Base-by-base conservation (phyloP, 2,113 vertebrate genomes). In the Campylomormyrus tamandua region DNA sequence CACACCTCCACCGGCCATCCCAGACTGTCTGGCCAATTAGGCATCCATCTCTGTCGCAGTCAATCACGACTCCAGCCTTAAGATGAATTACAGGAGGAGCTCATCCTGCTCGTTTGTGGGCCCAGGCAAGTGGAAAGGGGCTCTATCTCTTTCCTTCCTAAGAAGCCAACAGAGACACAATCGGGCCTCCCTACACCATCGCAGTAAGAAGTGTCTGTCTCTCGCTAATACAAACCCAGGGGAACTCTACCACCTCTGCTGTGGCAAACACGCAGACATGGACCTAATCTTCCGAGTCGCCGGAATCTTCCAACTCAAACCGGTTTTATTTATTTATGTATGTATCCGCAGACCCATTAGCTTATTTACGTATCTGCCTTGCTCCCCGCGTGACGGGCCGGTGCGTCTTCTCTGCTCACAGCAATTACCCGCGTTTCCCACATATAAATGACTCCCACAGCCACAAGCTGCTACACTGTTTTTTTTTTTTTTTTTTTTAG, bases 41-140 rank as follows among this genome's bases (percentile, higher is more conserved):
- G 93, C 95, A 95, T 96, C 95, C 94, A 91, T 96, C 96, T 96
- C 95, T 93, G 93, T 96, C 96, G 95, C 93, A 92, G 90, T 92
- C 93, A 92, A 95, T 95, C 94, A 93, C 91, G 93, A 92, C 90
- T 31, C 9, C 17, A 66, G 87, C 21, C 91, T 93, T 90, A 93
- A 92, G 92, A 90, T 94, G 93, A 92, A 89, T 93, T 91, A 87
- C 21, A 42, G 39, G 5, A 92, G 94, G 94, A 95, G 94, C 93
- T 93, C 90, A 87, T 83, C 92, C 94, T 27, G 46, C 49, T 7
- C 15, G 17, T 9, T 48, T 15, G 24, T 48, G 7, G n/a, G 27
- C 50, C 46, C 50, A 53, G 6, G 24, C 17, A 87, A 11, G 85
- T 35, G 85, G 85, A 48, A 87, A 87, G 13, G 10, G 13, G 17